phyloP scores from a whole-genome alignment of 2,113 vertebrate species.

The Hydropotes inermis region DNA sequence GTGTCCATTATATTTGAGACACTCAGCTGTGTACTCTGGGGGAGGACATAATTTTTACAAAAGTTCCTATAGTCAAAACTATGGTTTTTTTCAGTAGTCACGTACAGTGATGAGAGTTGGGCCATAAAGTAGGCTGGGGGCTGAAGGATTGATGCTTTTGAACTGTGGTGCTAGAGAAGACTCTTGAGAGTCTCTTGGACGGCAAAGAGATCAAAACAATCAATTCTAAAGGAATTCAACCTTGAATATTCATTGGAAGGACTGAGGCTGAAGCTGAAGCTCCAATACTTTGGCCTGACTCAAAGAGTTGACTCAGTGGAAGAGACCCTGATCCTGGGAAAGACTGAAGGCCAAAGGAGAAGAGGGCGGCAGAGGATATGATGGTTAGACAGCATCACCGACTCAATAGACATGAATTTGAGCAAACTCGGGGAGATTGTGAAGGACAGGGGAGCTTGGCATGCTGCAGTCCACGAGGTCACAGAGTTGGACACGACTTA shows the following conservation, averaged over 20 bases:
- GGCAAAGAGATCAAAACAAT: not conserved
- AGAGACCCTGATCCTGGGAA: not conserved
- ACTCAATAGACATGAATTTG: not conserved
- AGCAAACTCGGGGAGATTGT: not conserved
- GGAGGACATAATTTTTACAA: not conserved
- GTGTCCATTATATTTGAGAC: not conserved
- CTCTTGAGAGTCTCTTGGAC: not conserved
- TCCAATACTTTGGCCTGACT: not conserved
- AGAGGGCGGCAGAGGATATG: not conserved
- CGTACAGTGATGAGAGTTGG: not conserved
- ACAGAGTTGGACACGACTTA: not conserved
- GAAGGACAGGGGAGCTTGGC: not conserved
- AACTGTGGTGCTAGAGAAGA: not conserved
- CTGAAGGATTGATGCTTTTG: not conserved
- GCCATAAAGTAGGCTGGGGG: not conserved
- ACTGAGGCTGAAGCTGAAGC: not conserved
- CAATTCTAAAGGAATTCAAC: not conserved
- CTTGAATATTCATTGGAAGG: not conserved
- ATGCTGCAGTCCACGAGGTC: not conserved
- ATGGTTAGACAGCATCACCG: not conserved
- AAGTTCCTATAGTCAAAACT: not conserved
- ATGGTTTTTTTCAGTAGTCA: not conserved
- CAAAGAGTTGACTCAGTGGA: not conserved
- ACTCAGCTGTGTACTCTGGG: not conserved
- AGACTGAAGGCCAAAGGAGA: not conserved